Evolutionary conservation across 2,113 vertebrate species (phyloP).

Genomic region (Heteronetta atricapilla): DNA sequence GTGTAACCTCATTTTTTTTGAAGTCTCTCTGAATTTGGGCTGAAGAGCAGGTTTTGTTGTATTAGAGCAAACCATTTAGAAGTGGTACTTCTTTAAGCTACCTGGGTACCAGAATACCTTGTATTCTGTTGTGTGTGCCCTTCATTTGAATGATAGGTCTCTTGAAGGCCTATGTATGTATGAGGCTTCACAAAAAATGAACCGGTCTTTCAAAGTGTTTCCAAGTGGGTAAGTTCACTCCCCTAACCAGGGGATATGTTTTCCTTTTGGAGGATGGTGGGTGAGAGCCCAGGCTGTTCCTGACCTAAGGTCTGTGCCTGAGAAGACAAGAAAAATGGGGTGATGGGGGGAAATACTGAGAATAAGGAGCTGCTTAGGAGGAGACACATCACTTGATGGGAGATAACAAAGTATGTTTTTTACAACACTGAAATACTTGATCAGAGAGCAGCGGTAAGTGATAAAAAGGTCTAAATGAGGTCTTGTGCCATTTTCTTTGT

Average conservation of each 20-base stretch:
- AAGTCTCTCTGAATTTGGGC: not conserved
- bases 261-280: not conserved
- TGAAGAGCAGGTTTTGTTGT: not conserved
- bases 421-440: not conserved
- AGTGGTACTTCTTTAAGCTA: not conserved
- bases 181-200: not conserved
- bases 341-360: not conserved
- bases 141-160: not conserved
- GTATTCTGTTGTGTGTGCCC: not conserved
- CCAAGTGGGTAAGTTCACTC: not conserved
- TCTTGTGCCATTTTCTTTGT: not conserved
- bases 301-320: not conserved
- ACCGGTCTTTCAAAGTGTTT: not conserved
- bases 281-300: not conserved
- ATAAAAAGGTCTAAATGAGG: not conserved
- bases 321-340: not conserved
- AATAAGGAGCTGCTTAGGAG: not conserved
- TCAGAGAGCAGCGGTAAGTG: not conserved
- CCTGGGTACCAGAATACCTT: not conserved
- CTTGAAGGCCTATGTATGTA: too few relatives aligned
- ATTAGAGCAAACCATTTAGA: not conserved
- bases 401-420: not conserved
- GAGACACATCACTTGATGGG: not conserved
- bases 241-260: not conserved
- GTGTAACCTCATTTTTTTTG: not conserved